Conservation (phyloP, 2,797 vertebrate genomes). For the Tympanoctomys barrerae region DNA sequence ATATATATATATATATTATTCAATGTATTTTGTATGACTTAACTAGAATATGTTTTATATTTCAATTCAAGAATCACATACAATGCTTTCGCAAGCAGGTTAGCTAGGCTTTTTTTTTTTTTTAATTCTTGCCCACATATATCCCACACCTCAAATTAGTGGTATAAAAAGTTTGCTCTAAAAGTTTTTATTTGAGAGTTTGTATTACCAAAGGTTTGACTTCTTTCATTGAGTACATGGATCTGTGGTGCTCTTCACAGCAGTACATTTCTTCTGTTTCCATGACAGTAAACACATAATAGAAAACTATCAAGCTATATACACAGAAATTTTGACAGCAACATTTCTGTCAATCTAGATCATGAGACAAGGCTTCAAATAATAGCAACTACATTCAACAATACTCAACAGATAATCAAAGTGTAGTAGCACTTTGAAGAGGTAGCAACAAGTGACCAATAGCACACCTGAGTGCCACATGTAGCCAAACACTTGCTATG, state of each 20-base stretch:
- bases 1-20: background rate
- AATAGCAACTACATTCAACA: slow-evolving; percentile 61
- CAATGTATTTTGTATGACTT: slow-evolving; percentile 65
- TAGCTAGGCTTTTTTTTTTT: background rate
- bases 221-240: slow-evolving; percentile 28
- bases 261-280: slow-evolving; percentile 21
- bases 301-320: slow-evolving; percentile 45
- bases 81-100: background rate
- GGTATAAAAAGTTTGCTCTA: slow-evolving; percentile 13
- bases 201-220: slow-evolving; percentile 27
- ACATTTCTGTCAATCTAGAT: background rate
- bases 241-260: slow-evolving; percentile 11
- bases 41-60: slow-evolving; percentile 66
- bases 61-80: slow-evolving; percentile 64
- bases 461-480: background rate
- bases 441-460: background rate
- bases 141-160: background rate
- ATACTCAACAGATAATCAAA: background rate
- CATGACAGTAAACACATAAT: slow-evolving; percentile 24
- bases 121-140: slow-evolving; percentile 19
- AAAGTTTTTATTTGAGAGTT: slow-evolving; percentile 51
- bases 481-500: background rate
- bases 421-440: slow-evolving; percentile 24
- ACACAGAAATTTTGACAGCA: slow-evolving; percentile 18
- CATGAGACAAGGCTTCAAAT: slow-evolving; percentile 67